phyloP scores from a whole-genome alignment of 2,113 vertebrate genomes.

The Notarius quadriscutis region DNA sequence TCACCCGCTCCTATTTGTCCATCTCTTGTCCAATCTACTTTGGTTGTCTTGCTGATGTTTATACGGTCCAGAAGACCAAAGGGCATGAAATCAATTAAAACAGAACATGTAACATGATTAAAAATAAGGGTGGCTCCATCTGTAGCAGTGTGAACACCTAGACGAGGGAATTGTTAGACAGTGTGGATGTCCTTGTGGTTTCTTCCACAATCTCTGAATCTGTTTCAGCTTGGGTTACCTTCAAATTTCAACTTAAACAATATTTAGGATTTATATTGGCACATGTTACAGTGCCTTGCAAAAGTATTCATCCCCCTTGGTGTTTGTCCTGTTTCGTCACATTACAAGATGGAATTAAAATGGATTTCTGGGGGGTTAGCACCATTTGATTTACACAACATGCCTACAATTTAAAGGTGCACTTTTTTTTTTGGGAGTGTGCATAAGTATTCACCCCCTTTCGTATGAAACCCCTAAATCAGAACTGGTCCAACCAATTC shows the following conservation, averaged over 20 bases:
- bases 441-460: too few relatives aligned
- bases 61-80: not conserved
- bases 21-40: not conserved
- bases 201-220: not conserved
- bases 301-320: too few relatives aligned
- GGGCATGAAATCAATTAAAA: conserved; percentile 41
- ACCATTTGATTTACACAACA: too few relatives aligned
- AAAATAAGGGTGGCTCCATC: conserved; percentile 37
- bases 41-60: not conserved
- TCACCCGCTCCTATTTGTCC: not conserved
- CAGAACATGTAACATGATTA: conserved; percentile 23
- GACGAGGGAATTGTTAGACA: conserved; percentile 29
- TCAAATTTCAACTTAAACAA: not conserved
- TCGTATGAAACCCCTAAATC: too few relatives aligned
- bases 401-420: too few relatives aligned
- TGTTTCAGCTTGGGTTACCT: not conserved
- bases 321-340: too few relatives aligned
- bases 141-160: conserved; percentile 16
- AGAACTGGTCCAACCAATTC: too few relatives aligned
- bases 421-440: too few relatives aligned
- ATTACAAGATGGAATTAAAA: too few relatives aligned
- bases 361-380: too few relatives aligned
- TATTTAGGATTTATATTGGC: not conserved
- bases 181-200: conserved; percentile 5
- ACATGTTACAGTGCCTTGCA: too few relatives aligned